Conservation (phyloP, 2,113 vertebrate genomes). For the Amblyornis subalaris region DNA sequence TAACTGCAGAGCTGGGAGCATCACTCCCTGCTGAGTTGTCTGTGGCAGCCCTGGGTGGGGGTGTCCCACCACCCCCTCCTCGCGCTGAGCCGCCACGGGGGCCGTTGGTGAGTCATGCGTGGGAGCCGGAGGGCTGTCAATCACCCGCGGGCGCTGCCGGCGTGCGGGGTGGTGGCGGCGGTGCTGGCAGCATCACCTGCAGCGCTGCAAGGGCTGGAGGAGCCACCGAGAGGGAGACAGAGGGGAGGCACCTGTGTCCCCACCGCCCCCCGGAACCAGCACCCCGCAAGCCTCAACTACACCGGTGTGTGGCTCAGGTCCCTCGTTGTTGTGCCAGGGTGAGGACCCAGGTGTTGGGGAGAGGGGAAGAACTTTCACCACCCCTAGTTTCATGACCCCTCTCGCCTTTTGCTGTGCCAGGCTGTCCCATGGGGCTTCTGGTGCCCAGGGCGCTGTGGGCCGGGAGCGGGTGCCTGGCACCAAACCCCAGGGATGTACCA, state of each 20-base stretch:
- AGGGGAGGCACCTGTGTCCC: background rate
- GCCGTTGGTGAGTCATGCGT: background rate
- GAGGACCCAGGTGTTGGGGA: background rate
- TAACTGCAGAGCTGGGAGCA: background rate
- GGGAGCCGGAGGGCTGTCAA: background rate
- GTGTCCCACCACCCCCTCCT: background rate
- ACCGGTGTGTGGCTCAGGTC: background rate
- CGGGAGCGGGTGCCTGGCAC: accelerated
- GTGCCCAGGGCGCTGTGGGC: background rate
- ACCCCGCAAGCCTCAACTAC: accelerated
- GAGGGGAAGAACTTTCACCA: no score
- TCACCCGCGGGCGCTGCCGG: background rate
- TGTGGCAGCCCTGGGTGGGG: background rate
- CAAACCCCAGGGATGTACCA: background rate
- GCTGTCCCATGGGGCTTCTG: background rate
- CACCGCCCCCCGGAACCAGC: background rate
- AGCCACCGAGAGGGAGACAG: background rate
- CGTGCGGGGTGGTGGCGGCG: background rate
- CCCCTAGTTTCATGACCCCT: background rate
- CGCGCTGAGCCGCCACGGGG: background rate
- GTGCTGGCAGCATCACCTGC: background rate
- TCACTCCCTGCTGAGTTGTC: background rate
- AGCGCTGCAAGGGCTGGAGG: background rate
- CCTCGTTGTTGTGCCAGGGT: background rate
- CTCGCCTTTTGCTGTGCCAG: background rate